A percentile compares a stretch with the other conserved stretches of the same genome.
Conservation (phyloP, 2,888 invertebrate genomes). For the Antheraea assamensis region DNA sequence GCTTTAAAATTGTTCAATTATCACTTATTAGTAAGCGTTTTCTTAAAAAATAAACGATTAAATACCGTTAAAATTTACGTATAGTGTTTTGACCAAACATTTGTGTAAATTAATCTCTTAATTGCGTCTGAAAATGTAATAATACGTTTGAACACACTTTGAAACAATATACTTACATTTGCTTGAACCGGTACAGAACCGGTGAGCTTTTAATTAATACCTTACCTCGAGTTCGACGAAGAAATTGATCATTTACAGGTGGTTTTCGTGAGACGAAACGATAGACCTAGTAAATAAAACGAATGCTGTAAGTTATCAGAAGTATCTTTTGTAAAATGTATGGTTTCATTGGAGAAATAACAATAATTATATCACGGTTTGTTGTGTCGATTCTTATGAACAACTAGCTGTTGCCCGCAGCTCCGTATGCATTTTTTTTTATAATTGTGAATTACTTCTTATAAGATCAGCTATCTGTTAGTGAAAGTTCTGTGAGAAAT, state of each 20-base stretch:
- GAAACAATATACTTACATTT: slow-evolving; percentile 8
- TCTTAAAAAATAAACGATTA: background rate
- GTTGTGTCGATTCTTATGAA: too few relatives aligned
- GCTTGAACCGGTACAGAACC: background rate
- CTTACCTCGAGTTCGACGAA: background rate
- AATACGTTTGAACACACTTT: slow-evolving; percentile 3
- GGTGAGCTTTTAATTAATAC: slow-evolving; percentile 4
- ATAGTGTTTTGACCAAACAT: background rate
- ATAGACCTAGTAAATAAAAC: background rate
- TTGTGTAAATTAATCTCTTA: background rate
- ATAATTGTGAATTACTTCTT: too few relatives aligned
- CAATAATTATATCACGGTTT: too few relatives aligned
- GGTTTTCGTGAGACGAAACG: background rate
- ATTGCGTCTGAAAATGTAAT: background rate
- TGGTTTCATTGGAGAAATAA: background rate
- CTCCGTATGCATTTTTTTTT: too few relatives aligned
- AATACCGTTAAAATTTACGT: background rate
- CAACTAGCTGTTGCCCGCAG: too few relatives aligned
- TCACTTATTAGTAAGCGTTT: background rate
- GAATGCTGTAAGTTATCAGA: background rate
- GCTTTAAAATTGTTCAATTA: too few relatives aligned
- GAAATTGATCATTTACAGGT: slow-evolving; percentile 1
- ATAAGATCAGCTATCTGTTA: too few relatives aligned
- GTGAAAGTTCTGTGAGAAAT: too few relatives aligned
- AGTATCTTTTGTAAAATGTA: background rate